Percentiles rank a stretch among this genome's conserved stretches.
These are phyloP conservation scores for Eunapius fragilis DNA, from an alignment of 37 sponge, comb jelly and placozoan species.

Conservation along the genomic window DNA sequence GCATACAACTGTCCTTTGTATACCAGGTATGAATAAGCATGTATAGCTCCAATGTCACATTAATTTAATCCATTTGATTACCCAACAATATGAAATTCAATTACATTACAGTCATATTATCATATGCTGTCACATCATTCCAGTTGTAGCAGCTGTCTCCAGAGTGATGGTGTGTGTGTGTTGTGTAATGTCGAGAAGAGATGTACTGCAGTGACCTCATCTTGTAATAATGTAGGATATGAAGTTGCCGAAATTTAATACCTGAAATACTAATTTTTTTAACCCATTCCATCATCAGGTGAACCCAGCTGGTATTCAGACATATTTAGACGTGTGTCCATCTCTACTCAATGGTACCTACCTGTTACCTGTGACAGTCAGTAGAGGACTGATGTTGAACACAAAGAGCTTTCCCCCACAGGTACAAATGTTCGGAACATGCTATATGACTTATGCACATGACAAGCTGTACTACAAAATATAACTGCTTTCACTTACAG, in stretches of 20 bases:
- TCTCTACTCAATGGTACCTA: constrained; percentile 11
- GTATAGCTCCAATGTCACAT: too few species aligned
- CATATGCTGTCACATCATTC: background rate
- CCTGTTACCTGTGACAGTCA: constrained; percentile 26
- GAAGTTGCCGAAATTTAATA: too few species aligned
- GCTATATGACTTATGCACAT: too few species aligned
- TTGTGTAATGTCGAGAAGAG: constrained; percentile 37
- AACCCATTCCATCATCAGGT: background rate
- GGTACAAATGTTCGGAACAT: constrained; percentile 7
- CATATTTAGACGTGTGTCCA: constrained; percentile 42
- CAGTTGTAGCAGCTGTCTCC: constrained; percentile 45
- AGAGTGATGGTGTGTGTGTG: constrained; percentile 38
- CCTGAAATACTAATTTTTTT: too few species aligned
- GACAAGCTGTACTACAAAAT: too few species aligned
- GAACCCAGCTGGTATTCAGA: background rate
- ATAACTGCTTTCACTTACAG: too few species aligned
- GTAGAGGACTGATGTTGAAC: constrained; percentile 4
- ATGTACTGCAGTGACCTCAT: constrained; percentile 41
- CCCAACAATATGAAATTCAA: too few species aligned
- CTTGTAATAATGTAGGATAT: constrained; percentile 9
- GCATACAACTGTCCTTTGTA: constrained; percentile 15
- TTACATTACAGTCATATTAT: background rate
- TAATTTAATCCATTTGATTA: too few species aligned
- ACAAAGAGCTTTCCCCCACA: constrained; percentile 42
- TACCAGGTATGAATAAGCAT: constrained; percentile 12